Base-by-base conservation (phyloP, 2,888 invertebrate species). In the Melinopterus prodromus region DNA sequence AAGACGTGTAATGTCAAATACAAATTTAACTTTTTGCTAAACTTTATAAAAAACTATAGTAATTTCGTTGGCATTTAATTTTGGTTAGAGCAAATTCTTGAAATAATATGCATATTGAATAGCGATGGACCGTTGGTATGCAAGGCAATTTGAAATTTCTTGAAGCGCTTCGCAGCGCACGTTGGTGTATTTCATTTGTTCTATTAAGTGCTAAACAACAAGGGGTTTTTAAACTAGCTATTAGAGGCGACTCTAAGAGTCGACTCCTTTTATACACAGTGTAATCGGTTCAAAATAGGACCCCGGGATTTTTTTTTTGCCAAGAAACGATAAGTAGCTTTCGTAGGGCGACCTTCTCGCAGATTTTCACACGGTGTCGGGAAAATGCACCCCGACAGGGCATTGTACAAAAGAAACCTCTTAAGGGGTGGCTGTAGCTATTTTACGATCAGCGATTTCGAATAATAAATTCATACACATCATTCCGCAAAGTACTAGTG, bases 341-440 rank as follows among this genome's bases (percentile, higher is more conserved):
- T 74, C 74, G 53, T 53, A 53, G 53, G 12, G 53, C 74, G 74
- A 35, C 74, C 74, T 36, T 37, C 36, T 36, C 74, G 35, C 26
- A 36, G 74, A 74, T 74, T 74, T 74, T 74, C 36, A 37, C 35
- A 35, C 74, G 36, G 74, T 37, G 36, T 36, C 35, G 74, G 36
- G 35, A 74, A 74, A 74, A 74, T 37, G 74, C 74, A 37, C 74
- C 53, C 74, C 74, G 74, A 74, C 74, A 53, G 53, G 53, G 53
- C 12, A 53, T 53, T 53, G 2, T 53, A 53, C 53, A 74, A 74
- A 74, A 37, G 74, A 74, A 74, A 74, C 74, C 74, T 74, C 74
- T 74, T 74, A 74, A 74, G 74, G 74, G 74, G 74, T 37, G 74
- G 36, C 74, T 74, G 74, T 74, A 74, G 74, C 35, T 74, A 74